Percentiles rank a stretch among this genome's conserved stretches.
Conservation (phyloP, 2,797 vertebrate genomes). For the Sparus aurata region DNA sequence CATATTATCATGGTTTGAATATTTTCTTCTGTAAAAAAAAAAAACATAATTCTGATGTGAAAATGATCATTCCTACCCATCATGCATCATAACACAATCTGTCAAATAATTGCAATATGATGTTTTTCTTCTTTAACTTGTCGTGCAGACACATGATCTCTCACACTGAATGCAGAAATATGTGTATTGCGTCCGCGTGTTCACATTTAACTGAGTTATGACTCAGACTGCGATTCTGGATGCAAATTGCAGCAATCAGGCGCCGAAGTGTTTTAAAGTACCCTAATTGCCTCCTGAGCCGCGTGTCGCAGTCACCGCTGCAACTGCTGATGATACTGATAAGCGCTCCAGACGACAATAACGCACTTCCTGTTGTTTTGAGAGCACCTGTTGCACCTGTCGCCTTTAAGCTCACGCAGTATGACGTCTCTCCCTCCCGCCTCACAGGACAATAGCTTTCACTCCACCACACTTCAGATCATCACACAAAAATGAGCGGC, state of each 20-base stretch:
- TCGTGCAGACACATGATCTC: not conserved
- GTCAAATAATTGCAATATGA: too few relatives aligned
- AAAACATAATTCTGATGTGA: too few relatives aligned
- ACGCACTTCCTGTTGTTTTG: not conserved
- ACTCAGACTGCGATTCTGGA: not conserved
- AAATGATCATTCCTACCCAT: too few relatives aligned
- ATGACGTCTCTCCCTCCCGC: not conserved
- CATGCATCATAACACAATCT: too few relatives aligned
- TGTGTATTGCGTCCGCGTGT: not conserved
- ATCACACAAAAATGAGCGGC: too few relatives aligned
- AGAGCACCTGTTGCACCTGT: slow-evolving; percentile 12
- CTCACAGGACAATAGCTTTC: not conserved
- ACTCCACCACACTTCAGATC: too few relatives aligned
- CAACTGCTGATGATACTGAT: not conserved
- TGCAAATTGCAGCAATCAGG: slow-evolving; percentile 5
- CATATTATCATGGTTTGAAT: too few relatives aligned
- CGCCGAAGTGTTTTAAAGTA: not conserved
- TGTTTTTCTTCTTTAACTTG: too few relatives aligned
- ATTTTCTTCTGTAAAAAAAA: too few relatives aligned
- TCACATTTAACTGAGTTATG: not conserved
- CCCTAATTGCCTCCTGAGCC: not conserved
- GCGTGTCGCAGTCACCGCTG: not conserved
- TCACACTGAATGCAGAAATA: not conserved
- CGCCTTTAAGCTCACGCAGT: not conserved
- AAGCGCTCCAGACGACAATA: not conserved